phyloP scores from a whole-genome alignment of 2,888 invertebrate species.

The Nesidiocoris tenuis region DNA sequence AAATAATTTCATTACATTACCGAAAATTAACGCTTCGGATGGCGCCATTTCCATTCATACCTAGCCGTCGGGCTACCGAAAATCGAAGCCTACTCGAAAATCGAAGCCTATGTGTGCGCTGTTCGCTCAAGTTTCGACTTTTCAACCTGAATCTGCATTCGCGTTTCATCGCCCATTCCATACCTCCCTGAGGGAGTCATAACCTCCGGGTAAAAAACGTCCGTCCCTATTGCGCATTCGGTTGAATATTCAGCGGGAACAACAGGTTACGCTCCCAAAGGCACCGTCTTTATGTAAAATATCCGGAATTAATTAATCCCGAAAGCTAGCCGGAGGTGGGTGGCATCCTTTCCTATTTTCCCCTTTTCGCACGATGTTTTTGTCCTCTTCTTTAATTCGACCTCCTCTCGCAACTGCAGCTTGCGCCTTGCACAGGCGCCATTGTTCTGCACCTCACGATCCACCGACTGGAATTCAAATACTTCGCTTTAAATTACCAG shows the following conservation, averaged over 20 bases:
- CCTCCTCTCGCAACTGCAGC: slow-evolving; percentile 2
- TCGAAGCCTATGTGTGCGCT: background rate
- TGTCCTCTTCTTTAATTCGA: slow-evolving; percentile 8
- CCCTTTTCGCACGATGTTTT: slow-evolving; percentile 12
- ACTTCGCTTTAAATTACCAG: slow-evolving; percentile 34
- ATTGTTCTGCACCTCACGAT: slow-evolving; percentile 41
- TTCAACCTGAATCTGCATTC: background rate
- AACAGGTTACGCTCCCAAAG: slow-evolving; percentile 39
- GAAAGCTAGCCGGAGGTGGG: slow-evolving; percentile 30
- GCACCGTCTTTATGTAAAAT: slow-evolving; percentile 42
- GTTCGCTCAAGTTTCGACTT: background rate
- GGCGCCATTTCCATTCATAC: no score
- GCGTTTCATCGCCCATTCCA: background rate
- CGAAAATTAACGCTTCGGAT: no score
- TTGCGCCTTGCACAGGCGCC: slow-evolving; percentile 22
- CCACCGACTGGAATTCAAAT: slow-evolving; percentile 35
- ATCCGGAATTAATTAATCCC: slow-evolving; percentile 40
- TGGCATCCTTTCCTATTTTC: slow-evolving; percentile 31
- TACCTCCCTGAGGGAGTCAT: background rate
- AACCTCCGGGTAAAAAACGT: slow-evolving; percentile 22
- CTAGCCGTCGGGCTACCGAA: no score
- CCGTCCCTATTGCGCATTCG: slow-evolving; percentile 23
- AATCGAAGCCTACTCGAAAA: no score
- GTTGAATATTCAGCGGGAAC: slow-evolving; percentile 41
- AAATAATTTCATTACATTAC: no score